Evolutionary conservation across 2,888 invertebrate species (phyloP), one percentile per base, ranked within the genome.

Genomic region (Pimpla rufipes): DNA sequence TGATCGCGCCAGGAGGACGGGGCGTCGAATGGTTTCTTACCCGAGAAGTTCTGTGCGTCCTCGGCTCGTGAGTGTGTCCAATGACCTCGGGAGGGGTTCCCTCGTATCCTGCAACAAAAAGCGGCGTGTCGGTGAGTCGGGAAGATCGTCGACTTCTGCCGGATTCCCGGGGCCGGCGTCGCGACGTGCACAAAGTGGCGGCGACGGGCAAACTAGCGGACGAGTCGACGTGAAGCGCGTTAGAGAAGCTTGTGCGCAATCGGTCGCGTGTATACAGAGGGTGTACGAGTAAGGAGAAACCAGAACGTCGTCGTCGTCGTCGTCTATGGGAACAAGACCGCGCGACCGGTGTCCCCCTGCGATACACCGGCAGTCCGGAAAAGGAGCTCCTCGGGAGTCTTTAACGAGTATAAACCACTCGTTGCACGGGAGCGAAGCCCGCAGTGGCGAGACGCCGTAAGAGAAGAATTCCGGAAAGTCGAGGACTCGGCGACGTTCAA

Each of bases 11-110:
- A 18, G 47, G 21, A 40, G 52, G n/a, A 47, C 35, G 37, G 42
- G 16, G 10, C n/a, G 37, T 7, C 21, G 50, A 16, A 29, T 45
- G 59, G 55, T 37, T 35, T 93, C 95, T 95, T 92, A 97, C 97
- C 94, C 97, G 95, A 85, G 95, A 94, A 79, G 95, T 95, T 90
- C 96, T 94, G 90, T 95, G 95, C 88, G 88, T 94, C 94, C 59
- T 87, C 86, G 76, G 82, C 82, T 66, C 55, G 87, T 66, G 79
- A 85, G 59, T 87, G 79, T 93, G 89, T 75, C 93, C 93, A 86
- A 94, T 91, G 85, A 92, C 88, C 84, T 91, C 90, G 84, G 93
- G 91, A 88, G 92, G 94, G 90, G 87, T 92, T 85, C 92, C 93
- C 68, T 91, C 88, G 90, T 92, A 93, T 85, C 93, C 93, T 93